phyloP scores from a whole-genome alignment of 2,797 vertebrate genomes.

The Margarornis squamiger region DNA sequence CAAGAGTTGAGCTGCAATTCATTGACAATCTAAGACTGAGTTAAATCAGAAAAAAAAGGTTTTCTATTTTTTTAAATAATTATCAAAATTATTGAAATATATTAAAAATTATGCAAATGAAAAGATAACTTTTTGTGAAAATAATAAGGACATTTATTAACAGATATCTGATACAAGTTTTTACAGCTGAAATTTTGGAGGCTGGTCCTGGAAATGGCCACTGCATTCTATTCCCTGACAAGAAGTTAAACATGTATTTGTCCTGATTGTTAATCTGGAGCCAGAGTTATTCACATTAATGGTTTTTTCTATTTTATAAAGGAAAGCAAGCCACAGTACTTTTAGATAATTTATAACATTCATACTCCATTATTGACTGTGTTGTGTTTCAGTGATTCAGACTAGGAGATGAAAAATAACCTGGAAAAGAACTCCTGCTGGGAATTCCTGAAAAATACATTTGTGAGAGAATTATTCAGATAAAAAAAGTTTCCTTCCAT shows the following conservation, averaged over 20 bases:
- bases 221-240: neutral
- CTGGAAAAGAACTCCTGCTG: neutral
- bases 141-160: neutral
- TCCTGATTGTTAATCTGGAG: neutral
- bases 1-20: neutral
- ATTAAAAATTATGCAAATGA: neutral
- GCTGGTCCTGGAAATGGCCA: neutral
- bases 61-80: neutral
- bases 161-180: neutral
- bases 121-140: neutral
- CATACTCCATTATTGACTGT: neutral
- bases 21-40: neutral
- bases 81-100: neutral
- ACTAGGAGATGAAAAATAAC: neutral
- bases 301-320: neutral
- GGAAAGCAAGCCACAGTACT: rapidly evolving
- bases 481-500: neutral
- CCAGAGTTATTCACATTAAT: neutral
- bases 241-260: neutral
- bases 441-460: neutral
- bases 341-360: neutral
- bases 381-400: neutral
- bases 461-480: neutral
- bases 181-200: neutral
- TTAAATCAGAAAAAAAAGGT: neutral